A percentile compares a stretch with the other conserved stretches of the same genome.
Conservation (phyloP, 1,140 invertebrate genomes). For the Papilio xuthus region DNA sequence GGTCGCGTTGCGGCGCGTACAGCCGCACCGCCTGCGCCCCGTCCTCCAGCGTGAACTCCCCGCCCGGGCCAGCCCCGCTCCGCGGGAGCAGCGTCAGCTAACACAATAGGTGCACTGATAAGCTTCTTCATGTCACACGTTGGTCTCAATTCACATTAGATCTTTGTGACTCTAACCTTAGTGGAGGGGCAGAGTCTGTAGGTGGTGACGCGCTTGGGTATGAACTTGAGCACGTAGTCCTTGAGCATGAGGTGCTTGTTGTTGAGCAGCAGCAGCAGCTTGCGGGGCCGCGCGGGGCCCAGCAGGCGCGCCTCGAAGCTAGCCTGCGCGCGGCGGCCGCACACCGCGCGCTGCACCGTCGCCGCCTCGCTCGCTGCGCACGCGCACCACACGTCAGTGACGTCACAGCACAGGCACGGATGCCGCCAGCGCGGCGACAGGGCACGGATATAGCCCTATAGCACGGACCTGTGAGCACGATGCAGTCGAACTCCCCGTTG, state of each 20-base stretch:
- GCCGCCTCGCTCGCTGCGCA: slow-evolving; percentile 88
- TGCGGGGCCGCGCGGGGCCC: slow-evolving; percentile 85
- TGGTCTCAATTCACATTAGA: slow-evolving; percentile 83
- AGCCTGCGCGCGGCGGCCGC: slow-evolving; percentile 87
- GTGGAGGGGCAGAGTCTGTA: slow-evolving; percentile 92
- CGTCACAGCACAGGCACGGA: too few species aligned
- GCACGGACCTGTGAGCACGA: slow-evolving; percentile 91
- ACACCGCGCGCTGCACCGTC: slow-evolving; percentile 93
- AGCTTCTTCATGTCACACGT: slow-evolving; percentile 66
- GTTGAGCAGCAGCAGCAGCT: slow-evolving; percentile 93
- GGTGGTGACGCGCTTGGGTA: slow-evolving; percentile 95
- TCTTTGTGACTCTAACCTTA: slow-evolving; percentile 49
- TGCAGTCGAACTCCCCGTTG: slow-evolving; percentile 96
- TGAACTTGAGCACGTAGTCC: slow-evolving; percentile 95
- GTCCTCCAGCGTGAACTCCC: slow-evolving; percentile 92
- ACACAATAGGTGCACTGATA: slow-evolving; percentile 25
- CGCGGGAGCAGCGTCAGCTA: slow-evolving; percentile 79
- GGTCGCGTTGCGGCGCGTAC: slow-evolving; percentile 91
- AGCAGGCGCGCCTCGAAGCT: slow-evolving; percentile 93
- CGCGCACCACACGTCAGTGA: slow-evolving; percentile 34
- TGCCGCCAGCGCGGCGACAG: too few species aligned
- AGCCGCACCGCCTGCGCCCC: slow-evolving; percentile 93
- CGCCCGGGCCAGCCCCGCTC: slow-evolving; percentile 72
- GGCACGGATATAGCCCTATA: neutral
- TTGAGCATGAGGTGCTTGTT: slow-evolving; percentile 93